phyloP scores from a whole-genome alignment of 2,113 vertebrate species.

The Tonatia bakeri region DNA sequence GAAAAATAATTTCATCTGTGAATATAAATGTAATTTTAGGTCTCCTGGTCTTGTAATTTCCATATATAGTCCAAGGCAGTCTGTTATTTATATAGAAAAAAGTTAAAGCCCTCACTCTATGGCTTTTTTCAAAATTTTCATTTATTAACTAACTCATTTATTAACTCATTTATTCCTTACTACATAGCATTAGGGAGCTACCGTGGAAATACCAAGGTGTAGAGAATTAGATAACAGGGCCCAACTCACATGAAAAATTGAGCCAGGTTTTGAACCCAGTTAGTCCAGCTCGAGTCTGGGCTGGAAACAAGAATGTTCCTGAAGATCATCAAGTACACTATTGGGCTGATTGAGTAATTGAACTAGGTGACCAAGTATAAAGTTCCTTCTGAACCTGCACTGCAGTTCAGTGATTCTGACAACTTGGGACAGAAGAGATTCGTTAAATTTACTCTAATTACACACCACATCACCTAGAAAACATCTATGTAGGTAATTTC shows the following conservation, averaged over 20 bases:
- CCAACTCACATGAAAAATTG: not conserved
- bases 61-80: not conserved
- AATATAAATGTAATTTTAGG: not conserved
- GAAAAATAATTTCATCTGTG: not conserved
- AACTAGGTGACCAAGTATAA: not conserved
- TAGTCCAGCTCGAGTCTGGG: not conserved
- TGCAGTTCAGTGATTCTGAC: not conserved
- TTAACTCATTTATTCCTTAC: not conserved
- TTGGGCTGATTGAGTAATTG: not conserved
- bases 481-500: not conserved
- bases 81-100: not conserved
- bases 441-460: not conserved
- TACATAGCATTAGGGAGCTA: not conserved
- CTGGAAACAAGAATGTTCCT: not conserved
- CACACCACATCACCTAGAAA: not conserved
- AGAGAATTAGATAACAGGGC: not conserved
- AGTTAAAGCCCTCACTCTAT: not conserved
- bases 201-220: not conserved
- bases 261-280: not conserved
- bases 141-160: not conserved
- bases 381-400: not conserved
- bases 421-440: not conserved
- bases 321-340: not conserved
- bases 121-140: not conserved
- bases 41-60: not conserved